Evolutionary conservation across 2,888 invertebrate genomes (phyloP).

Genomic region (Cynaeus angustus): DNA sequence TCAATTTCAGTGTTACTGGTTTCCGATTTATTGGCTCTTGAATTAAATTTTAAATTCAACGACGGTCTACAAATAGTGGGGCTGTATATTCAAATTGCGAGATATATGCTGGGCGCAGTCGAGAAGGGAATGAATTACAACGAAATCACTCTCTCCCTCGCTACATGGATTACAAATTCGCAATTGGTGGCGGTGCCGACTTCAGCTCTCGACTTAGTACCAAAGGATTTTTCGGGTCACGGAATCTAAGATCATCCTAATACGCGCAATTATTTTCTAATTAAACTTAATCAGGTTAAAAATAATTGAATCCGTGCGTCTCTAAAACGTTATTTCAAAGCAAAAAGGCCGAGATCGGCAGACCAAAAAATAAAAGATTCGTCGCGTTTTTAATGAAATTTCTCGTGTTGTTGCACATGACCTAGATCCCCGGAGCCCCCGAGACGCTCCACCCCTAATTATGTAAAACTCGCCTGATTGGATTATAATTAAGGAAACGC

Average conservation of each 20-base stretch:
- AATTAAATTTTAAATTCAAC: constrained; percentile 65
- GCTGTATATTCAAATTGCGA: constrained; percentile 58
- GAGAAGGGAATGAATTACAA: constrained; percentile 57
- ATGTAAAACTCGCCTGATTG: constrained; percentile 61
- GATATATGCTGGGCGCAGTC: constrained; percentile 51
- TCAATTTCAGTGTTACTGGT: constrained; percentile 61
- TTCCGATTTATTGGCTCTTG: constrained; percentile 62
- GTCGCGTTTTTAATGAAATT: no score
- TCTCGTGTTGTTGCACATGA: no score
- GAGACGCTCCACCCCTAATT: constrained; percentile 58
- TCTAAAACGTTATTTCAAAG: no score
- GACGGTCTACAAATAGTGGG: constrained; percentile 58
- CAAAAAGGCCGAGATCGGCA: no score
- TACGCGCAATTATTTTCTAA: constrained; percentile 49
- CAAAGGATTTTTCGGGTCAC: constrained; percentile 38
- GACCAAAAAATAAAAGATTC: no score
- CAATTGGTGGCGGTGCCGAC: constrained; percentile 36
- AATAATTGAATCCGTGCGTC: constrained; percentile 41
- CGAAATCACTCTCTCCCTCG: constrained; percentile 52
- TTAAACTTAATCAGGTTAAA: constrained; percentile 47
- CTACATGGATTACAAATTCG: constrained; percentile 47
- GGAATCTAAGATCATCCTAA: constrained; percentile 21
- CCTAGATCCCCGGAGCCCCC: no score
- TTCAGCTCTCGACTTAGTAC: constrained; percentile 4
- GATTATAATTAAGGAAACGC: constrained; percentile 63